phyloP scores from a whole-genome alignment of 2,113 vertebrate species.

The Holacanthus passer region DNA sequence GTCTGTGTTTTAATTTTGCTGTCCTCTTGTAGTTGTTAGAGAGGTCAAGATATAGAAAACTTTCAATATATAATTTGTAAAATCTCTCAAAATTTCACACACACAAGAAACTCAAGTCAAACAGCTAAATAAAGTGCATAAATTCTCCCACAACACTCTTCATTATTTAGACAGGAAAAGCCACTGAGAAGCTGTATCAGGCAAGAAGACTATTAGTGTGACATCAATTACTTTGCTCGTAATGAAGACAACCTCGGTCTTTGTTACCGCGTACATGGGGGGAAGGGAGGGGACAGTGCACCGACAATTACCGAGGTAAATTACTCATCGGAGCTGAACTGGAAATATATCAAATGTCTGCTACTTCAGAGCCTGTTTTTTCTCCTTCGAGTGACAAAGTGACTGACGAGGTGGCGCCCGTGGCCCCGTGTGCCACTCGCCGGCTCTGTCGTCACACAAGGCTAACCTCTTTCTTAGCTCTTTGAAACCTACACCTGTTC shows the following conservation, averaged over 20 bases:
- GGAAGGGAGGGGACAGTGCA: neutral
- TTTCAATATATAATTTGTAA: neutral
- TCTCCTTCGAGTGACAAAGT: conserved; percentile 35
- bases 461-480: conserved; percentile 61
- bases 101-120: neutral
- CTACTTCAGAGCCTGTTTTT: conserved; percentile 30
- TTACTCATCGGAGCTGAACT: conserved; percentile 37
- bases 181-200: conserved; percentile 50
- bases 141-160: conserved; percentile 43
- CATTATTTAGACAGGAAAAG: conserved; percentile 75
- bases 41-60: too few relatives aligned
- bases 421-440: conserved; percentile 44
- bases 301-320: conserved; percentile 45
- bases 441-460: conserved; percentile 60
- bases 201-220: conserved; percentile 57
- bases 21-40: neutral
- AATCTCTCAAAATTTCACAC: neutral
- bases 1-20: neutral
- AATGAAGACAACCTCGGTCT: conserved; percentile 66
- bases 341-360: conserved; percentile 60
- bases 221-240: conserved; percentile 71
- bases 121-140: neutral
- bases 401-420: conserved; percentile 12
- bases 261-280: conserved; percentile 39
- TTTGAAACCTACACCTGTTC: conserved; percentile 71